phyloP scores from a whole-genome alignment of 1,140 invertebrate genomes.

The Drosophila subobscura region DNA sequence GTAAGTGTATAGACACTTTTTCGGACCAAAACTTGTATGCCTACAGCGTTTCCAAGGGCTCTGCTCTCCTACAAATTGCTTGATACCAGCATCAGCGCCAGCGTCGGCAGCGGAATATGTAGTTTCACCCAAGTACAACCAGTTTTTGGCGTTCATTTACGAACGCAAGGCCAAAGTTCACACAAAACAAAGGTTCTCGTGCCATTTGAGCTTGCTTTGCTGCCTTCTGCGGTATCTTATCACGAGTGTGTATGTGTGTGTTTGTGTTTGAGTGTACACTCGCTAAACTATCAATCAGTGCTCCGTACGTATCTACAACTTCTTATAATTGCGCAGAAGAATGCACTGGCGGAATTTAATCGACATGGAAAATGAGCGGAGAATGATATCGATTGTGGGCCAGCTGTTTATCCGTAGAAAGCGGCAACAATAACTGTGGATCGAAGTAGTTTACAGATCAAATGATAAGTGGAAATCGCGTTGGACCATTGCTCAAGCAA shows the following conservation, averaged over 20 bases:
- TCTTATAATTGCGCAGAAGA: conserved; percentile 37
- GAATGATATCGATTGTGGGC: conserved; percentile 26
- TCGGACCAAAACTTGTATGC: conserved; percentile 28
- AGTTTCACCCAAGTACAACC: conserved; percentile 49
- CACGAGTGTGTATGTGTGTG: conserved; percentile 1
- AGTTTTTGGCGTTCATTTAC: conserved; percentile 32
- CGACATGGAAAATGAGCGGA: conserved; percentile 22
- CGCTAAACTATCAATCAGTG: conserved; percentile 37
- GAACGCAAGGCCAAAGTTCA: conserved; percentile 51
- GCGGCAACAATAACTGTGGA: not conserved
- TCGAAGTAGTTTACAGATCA: not conserved
- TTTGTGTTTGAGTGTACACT: conserved; percentile 3
- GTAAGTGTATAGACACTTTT: no score
- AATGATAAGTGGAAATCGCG: conserved; percentile 21
- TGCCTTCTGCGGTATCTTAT: conserved; percentile 32
- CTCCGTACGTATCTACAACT: conserved; percentile 18
- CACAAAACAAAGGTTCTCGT: conserved; percentile 48
- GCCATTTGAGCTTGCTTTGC: conserved; percentile 5
- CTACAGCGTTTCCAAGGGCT: conserved; percentile 49
- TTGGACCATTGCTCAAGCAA: not conserved
- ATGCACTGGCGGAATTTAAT: conserved; percentile 25
- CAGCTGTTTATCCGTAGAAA: conserved; percentile 30
- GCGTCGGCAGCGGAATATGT: conserved; percentile 16
- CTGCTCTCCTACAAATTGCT: conserved; percentile 13
- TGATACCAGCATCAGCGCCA: conserved; percentile 31